These are phyloP conservation scores for Melanaphis sacchari DNA, from an alignment of 1,140 invertebrate species.

Conservation along the genomic window DNA sequence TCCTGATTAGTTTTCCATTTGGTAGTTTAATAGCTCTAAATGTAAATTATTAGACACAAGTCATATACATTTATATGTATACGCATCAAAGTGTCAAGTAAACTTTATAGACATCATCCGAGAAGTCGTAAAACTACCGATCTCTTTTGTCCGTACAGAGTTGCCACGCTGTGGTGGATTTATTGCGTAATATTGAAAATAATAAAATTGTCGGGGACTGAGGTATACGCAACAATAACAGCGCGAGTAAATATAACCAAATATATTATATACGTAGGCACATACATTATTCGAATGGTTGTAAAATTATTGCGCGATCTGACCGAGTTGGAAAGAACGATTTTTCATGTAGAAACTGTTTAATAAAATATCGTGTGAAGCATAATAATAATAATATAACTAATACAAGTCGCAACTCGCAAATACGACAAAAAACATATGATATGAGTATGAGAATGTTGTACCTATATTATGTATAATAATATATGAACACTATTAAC, in stretches of 20 bases:
- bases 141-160: conserved; percentile 13
- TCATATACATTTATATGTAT: background rate
- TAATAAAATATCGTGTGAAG: background rate
- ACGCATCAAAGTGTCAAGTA: conserved; percentile 16
- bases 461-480: background rate
- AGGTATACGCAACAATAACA: too few species aligned
- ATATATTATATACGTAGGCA: background rate
- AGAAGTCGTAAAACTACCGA: conserved; percentile 41
- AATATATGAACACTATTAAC: background rate
- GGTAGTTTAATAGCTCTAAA: background rate
- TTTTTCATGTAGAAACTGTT: background rate
- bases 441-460: background rate
- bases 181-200: background rate
- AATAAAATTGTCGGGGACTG: background rate
- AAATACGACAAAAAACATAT: background rate
- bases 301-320: background rate
- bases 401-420: background rate
- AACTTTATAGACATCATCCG: conserved; percentile 21
- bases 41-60: conserved; percentile 7
- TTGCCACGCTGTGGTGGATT: background rate
- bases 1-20: conserved; percentile 42
- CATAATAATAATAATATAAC: background rate
- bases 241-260: background rate
- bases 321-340: background rate
- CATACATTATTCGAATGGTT: background rate